A percentile compares a stretch with the other conserved stretches of the same genome.
Evolutionary conservation across 2,113 vertebrate species (phyloP).

Genomic region (Zingel zingel): DNA sequence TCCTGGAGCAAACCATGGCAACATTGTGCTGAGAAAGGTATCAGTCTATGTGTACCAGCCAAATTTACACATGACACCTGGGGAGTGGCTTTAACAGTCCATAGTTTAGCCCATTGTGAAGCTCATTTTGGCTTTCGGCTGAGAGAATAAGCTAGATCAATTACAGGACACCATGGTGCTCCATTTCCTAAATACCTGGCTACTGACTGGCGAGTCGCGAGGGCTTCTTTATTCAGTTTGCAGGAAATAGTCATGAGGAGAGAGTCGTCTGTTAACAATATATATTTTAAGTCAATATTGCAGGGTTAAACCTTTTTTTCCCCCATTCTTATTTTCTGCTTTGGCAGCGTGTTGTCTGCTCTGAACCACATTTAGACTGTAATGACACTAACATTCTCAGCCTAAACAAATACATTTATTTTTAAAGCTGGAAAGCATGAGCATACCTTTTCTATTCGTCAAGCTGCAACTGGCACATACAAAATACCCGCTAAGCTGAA

Average conservation of each 20-base stretch:
- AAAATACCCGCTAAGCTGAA: conserved; percentile 22
- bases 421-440: background rate
- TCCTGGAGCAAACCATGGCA: conserved; percentile 34
- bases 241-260: conserved; percentile 1
- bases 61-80: conserved; percentile 64
- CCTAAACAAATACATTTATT: conserved; percentile 15
- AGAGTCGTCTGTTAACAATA: conserved; percentile 21
- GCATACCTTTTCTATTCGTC: background rate
- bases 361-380: conserved; percentile 21
- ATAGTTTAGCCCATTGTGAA: conserved; percentile 53
- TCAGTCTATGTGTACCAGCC: conserved; percentile 55
- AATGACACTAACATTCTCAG: conserved; percentile 10
- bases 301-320: background rate
- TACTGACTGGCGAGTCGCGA: conserved; percentile 13
- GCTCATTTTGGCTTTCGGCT: conserved; percentile 56
- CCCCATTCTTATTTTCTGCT: background rate
- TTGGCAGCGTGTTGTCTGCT: background rate
- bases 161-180: conserved; percentile 49
- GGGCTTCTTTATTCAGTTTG: conserved; percentile 14
- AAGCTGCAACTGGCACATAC: conserved; percentile 19
- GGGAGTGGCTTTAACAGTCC: conserved; percentile 49
- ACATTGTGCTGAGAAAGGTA: conserved; percentile 48
- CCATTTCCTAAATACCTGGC: conserved; percentile 37
- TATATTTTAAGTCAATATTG: conserved; percentile 28
- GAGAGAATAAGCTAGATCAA: conserved; percentile 45